Conservation (phyloP, 1,140 invertebrate species). For the Phenacoccus solenopsis region DNA sequence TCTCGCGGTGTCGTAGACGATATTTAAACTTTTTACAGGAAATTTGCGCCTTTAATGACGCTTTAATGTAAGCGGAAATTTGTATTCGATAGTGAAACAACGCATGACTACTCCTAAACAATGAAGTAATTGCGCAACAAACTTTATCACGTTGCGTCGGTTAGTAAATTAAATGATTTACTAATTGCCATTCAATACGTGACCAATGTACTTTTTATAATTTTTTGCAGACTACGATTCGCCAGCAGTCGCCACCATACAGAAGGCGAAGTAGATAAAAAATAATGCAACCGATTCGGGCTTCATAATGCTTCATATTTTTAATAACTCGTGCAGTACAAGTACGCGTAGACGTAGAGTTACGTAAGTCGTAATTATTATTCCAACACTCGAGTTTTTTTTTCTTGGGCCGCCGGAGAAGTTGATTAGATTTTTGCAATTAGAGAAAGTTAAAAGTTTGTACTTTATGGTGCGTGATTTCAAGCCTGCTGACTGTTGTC, state of each 20-base stretch:
- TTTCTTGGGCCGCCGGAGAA: too few relatives aligned
- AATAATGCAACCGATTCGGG: not conserved
- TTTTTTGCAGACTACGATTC: not conserved
- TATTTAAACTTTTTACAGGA: too few relatives aligned
- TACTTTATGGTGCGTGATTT: not conserved
- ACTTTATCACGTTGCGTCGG: not conserved
- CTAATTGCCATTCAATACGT: not conserved
- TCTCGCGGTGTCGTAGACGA: too few relatives aligned
- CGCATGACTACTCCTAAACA: not conserved
- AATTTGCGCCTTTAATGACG: too few relatives aligned
- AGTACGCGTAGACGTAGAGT: too few relatives aligned
- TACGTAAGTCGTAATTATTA: not conserved
- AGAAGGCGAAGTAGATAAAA: not conserved
- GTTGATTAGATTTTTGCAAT: not conserved
- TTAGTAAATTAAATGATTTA: not conserved
- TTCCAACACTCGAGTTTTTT: not conserved
- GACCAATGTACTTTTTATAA: not conserved
- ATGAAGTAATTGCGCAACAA: not conserved
- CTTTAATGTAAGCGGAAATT: not conserved
- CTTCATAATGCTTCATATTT: not conserved
- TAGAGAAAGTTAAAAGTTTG: not conserved
- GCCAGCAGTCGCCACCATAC: not conserved
- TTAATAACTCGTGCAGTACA: too few relatives aligned
- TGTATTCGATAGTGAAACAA: not conserved
- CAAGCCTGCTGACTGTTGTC: not conserved